phyloP scores from a whole-genome alignment of 2,888 invertebrate species.

The Leptura quadrifasciata region DNA sequence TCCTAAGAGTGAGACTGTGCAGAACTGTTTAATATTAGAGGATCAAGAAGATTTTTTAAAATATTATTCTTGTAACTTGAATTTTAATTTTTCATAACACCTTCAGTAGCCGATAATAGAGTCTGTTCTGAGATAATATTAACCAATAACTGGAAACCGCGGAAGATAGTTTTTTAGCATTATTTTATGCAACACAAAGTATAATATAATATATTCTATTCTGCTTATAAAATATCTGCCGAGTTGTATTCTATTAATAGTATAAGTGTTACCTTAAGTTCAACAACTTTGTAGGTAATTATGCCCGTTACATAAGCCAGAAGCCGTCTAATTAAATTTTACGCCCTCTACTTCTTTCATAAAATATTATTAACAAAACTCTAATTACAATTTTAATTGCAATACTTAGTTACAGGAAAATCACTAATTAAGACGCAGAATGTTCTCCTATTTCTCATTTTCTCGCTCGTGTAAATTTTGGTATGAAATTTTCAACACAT shows the following conservation, averaged over 20 bases:
- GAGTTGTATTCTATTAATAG: neutral
- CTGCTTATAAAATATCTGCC: neutral
- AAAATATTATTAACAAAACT: conserved; percentile 3
- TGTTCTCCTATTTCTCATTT: neutral
- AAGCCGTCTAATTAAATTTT: neutral
- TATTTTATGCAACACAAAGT: no score
- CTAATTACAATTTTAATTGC: neutral
- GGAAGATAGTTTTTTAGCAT: no score
- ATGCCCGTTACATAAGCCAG: neutral
- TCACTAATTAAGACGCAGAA: neutral
- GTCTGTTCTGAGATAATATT: no score
- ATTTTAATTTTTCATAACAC: no score
- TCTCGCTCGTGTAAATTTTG: neutral
- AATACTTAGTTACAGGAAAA: neutral
- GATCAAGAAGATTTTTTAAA: no score
- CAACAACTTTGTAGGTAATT: neutral
- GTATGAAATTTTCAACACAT: neutral
- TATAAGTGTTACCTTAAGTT: conserved; percentile 1
- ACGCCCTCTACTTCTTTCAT: neutral
- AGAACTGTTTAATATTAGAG: no score
- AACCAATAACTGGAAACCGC: no score
- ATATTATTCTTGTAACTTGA: no score
- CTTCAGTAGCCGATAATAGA: no score
- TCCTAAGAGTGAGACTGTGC: no score
- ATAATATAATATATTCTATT: neutral